Evolutionary conservation across 2,113 vertebrate species (phyloP).

Genomic region (Lipotes vexillifer): DNA sequence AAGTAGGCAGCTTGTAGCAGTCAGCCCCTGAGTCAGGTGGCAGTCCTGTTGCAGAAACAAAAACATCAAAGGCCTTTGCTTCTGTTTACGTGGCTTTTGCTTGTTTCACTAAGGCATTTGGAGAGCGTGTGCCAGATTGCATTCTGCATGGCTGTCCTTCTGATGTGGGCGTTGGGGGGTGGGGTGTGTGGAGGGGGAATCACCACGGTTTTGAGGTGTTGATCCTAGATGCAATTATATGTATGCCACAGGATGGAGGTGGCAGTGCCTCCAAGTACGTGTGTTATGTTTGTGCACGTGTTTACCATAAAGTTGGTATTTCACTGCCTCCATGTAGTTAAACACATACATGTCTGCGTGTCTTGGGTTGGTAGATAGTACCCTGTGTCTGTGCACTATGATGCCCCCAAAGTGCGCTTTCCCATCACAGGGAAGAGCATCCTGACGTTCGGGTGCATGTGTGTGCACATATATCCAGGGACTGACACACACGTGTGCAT

Average conservation of each 20-base stretch:
- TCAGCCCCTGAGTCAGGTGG: not conserved
- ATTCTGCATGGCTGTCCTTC: not conserved
- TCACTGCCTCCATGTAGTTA: not conserved
- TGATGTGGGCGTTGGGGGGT: not conserved
- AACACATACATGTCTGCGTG: not conserved
- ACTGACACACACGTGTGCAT: no score
- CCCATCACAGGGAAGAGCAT: not conserved
- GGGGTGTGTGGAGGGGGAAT: accelerated
- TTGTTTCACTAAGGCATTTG: not conserved
- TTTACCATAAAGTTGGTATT: not conserved
- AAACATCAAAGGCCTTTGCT: constrained; percentile 30
- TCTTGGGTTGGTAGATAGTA: not conserved
- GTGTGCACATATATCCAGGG: no score
- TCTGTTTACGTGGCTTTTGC: constrained; percentile 17
- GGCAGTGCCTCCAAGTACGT: not conserved
- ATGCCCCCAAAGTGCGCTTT: not conserved
- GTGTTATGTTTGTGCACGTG: not conserved
- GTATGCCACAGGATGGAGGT: not conserved
- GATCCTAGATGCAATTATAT: not conserved
- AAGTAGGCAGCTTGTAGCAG: not conserved
- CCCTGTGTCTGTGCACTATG: no score
- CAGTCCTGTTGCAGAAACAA: not conserved
- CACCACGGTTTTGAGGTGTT: not conserved
- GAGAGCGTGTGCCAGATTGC: not conserved
- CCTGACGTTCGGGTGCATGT: not conserved